phyloP scores from a whole-genome alignment of 2,113 vertebrate genomes.

The Pyxicephalus adspersus region DNA sequence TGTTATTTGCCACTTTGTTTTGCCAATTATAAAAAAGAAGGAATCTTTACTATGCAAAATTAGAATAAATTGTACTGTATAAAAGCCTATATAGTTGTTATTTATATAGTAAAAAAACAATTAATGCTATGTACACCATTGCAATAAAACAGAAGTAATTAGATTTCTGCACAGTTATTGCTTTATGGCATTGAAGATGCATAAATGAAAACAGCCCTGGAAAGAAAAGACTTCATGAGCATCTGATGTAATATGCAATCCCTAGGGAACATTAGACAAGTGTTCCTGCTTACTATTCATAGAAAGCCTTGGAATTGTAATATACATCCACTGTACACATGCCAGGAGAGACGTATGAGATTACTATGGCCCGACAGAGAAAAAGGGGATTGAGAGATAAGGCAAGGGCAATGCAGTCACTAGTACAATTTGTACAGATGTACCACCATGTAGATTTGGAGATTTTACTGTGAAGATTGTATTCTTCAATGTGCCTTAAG shows the following conservation, averaged over 20 bases:
- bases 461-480: too few relatives aligned
- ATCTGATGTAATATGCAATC: neutral
- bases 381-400: conserved; percentile 24
- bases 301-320: neutral
- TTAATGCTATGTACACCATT: neutral
- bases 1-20: too few relatives aligned
- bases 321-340: neutral
- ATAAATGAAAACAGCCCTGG: neutral
- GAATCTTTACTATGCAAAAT: too few relatives aligned
- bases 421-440: conserved; percentile 3
- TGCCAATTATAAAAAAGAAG: too few relatives aligned
- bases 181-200: neutral
- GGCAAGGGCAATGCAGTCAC: conserved; percentile 29
- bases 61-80: too few relatives aligned
- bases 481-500: too few relatives aligned
- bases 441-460: conserved; percentile 27
- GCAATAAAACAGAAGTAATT: neutral
- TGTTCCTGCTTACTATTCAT: conserved; percentile 18
- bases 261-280: conserved; percentile 2
- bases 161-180: neutral
- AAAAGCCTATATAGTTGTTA: too few relatives aligned
- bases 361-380: neutral
- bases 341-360: neutral
- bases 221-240: conserved; percentile 9
- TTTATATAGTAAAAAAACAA: too few relatives aligned